Evolutionary conservation across 2,888 invertebrate species (phyloP).

Genomic region (Macrophya annulata): DNA sequence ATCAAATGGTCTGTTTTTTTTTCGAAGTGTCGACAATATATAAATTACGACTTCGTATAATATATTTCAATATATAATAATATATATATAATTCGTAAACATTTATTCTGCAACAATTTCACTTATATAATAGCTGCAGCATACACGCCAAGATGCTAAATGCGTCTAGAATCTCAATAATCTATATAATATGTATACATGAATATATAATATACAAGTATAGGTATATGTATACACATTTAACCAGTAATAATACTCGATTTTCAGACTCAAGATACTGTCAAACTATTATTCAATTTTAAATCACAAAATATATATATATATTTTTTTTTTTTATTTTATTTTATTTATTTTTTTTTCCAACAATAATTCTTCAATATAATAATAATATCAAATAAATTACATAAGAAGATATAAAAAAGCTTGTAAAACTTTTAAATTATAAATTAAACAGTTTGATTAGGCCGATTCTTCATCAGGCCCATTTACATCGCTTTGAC

Average conservation of each 20-base stretch:
- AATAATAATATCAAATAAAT: neutral
- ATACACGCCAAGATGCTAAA: neutral
- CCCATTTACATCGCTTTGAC: neutral
- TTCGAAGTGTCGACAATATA: slow-evolving; percentile 28
- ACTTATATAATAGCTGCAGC: neutral
- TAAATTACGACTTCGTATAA: neutral
- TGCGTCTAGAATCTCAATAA: slow-evolving; percentile 30
- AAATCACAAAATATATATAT: slow-evolving; percentile 6
- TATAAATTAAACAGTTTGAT: neutral
- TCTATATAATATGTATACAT: slow-evolving; percentile 33
- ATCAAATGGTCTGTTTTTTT: slow-evolving; percentile 49
- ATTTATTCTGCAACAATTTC: neutral
- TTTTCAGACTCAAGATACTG: slow-evolving; percentile 23
- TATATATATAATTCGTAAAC: slow-evolving; percentile 11
- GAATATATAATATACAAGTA: too few species aligned
- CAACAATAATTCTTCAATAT: neutral
- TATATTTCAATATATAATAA: neutral
- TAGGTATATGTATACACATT: slow-evolving; percentile 28
- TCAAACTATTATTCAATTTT: neutral
- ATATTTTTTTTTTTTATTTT: too few species aligned
- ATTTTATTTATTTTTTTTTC: too few species aligned
- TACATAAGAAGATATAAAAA: slow-evolving; percentile 21
- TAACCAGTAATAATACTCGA: slow-evolving; percentile 44
- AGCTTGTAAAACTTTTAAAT: slow-evolving; percentile 8
- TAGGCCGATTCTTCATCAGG: slow-evolving; percentile 31